These are phyloP conservation scores for Pandemis corylana DNA, from an alignment of 2,888 invertebrate species.

Conservation along the genomic window DNA sequence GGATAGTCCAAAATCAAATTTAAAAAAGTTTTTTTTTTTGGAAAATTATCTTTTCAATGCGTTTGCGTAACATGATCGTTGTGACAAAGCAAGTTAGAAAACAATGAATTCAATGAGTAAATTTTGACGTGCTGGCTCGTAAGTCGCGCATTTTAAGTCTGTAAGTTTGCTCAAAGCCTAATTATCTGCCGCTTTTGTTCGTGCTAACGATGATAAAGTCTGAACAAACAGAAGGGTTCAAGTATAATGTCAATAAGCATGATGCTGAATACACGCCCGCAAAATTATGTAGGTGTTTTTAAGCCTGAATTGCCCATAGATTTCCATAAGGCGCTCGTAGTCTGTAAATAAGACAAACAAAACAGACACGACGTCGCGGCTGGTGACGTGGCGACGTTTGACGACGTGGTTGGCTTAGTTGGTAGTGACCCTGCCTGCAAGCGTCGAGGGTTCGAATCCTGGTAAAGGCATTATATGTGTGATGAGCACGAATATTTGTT, in stretches of 20 bases:
- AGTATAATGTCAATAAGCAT: constrained; percentile 41
- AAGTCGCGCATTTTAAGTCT: constrained; percentile 6
- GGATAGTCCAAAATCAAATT: background rate
- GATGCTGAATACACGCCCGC: background rate
- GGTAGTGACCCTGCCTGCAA: too few relatives aligned
- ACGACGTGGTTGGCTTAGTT: too few relatives aligned
- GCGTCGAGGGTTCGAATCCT: too few relatives aligned
- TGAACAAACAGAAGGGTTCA: constrained; percentile 55
- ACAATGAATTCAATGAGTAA: background rate
- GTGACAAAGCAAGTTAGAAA: background rate
- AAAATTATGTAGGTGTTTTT: background rate
- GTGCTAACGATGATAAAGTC: constrained; percentile 57
- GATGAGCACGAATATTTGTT: too few relatives aligned
- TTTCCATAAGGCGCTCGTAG: too few relatives aligned
- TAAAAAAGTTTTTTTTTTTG: too few relatives aligned
- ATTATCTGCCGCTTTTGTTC: constrained; percentile 65
- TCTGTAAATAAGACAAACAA: too few relatives aligned
- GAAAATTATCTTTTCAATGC: too few relatives aligned
- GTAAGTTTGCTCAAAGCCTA: constrained; percentile 64
- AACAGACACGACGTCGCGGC: too few relatives aligned
- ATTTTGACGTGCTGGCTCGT: background rate
- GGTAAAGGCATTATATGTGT: too few relatives aligned
- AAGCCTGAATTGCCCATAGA: too few relatives aligned
- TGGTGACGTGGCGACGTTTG: too few relatives aligned
- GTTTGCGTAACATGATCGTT: background rate